Percentiles rank a stretch among this genome's conserved stretches.
phyloP scores from a whole-genome alignment of 1,140 invertebrate genomes.

The Polyergus mexicanus region DNA sequence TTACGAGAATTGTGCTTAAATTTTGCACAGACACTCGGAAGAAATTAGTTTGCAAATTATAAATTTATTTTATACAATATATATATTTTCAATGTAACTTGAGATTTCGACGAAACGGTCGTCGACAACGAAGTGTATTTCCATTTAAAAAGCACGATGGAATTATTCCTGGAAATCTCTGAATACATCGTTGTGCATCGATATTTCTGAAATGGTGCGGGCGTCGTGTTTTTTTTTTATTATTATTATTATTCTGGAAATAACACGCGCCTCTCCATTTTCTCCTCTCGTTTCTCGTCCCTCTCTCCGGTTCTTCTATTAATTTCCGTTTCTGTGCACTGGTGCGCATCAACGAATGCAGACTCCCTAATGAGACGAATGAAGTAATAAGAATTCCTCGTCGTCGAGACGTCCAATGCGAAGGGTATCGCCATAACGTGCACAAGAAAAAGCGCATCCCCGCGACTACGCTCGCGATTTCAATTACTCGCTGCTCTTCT shows the following conservation, averaged over 20 bases:
- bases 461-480: slow-evolving; percentile 36
- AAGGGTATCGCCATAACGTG: slow-evolving; percentile 8
- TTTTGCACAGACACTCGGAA: too few relatives aligned
- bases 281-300: slow-evolving; percentile 20
- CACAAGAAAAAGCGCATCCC: slow-evolving; percentile 28
- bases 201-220: slow-evolving; percentile 30
- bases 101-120: not conserved
- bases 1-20: too few relatives aligned
- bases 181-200: not conserved
- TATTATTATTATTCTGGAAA: slow-evolving; percentile 23
- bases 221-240: not conserved
- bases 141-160: not conserved
- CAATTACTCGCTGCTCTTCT: slow-evolving; percentile 36
- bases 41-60: not conserved
- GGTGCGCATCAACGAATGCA: slow-evolving; percentile 60
- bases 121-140: not conserved
- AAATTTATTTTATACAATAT: not conserved
- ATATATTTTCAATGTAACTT: not conserved
- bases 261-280: not conserved
- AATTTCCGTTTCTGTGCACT: slow-evolving; percentile 48
- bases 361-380: slow-evolving; percentile 67
- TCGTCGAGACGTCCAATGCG: slow-evolving; percentile 30
- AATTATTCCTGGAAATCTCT: slow-evolving; percentile 4
- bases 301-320: slow-evolving; percentile 54
- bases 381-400: slow-evolving; percentile 64